Evolutionary conservation across 2,797 vertebrate genomes (phyloP).

Genomic region (Micrastur ruficollis): DNA sequence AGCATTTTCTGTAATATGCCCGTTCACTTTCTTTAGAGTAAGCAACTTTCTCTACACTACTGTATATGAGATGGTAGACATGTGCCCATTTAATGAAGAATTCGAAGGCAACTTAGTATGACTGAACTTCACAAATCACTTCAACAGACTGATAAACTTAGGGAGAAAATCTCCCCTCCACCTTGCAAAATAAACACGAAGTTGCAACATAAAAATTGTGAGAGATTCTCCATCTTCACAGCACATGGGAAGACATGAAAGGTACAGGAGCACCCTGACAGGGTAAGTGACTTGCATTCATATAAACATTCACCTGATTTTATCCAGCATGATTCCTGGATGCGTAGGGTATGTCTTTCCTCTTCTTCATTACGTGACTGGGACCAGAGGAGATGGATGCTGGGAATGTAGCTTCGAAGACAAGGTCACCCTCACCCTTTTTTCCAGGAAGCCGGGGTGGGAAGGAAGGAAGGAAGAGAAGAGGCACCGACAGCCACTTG

Average conservation of each 20-base stretch:
- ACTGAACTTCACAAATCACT: not conserved
- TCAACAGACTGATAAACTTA: not conserved
- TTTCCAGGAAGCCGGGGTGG: accelerated
- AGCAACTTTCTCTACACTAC: not conserved
- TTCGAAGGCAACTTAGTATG: not conserved
- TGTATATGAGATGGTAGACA: not conserved
- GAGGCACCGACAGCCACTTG: not conserved
- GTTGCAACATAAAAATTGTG: not conserved
- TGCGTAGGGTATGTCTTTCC: not conserved
- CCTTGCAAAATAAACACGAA: not conserved
- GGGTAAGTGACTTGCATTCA: not conserved
- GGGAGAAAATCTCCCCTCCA: not conserved
- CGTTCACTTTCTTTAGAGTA: not conserved
- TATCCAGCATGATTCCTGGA: not conserved
- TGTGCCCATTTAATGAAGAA: not conserved
- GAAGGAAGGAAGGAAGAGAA: not conserved
- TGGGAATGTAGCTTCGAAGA: not conserved
- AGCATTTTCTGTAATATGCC: not conserved
- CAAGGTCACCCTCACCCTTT: not conserved
- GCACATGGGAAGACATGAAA: not conserved
- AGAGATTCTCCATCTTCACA: not conserved
- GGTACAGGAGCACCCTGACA: not conserved
- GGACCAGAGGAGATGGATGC: not conserved
- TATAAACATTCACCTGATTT: not conserved
- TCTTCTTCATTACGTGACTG: not conserved